Percentiles rank a stretch among this genome's conserved stretches.
Conservation (phyloP, 2,113 vertebrate species). For the Phylloscopus trochilus region DNA sequence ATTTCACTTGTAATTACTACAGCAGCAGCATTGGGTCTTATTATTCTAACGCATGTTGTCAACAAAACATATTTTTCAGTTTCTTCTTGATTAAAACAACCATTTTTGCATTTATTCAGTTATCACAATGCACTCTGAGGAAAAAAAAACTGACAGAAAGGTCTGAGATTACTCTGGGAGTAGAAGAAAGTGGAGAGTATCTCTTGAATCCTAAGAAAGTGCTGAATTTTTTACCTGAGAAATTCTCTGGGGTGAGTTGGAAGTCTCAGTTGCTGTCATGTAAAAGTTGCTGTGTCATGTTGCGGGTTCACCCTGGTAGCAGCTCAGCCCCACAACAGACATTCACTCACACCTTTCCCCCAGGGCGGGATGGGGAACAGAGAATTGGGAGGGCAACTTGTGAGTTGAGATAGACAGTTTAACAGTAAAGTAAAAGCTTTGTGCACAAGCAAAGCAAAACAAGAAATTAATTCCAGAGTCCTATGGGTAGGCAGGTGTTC, state of each 20-base stretch:
- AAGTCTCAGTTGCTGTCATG: neutral
- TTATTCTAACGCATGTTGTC: neutral
- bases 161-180: neutral
- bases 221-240: neutral
- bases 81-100: conserved; percentile 13
- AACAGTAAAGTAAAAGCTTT: neutral
- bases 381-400: neutral
- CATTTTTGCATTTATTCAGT: neutral
- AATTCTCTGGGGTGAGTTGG: neutral
- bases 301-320: neutral
- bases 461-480: neutral
- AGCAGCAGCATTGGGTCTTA: neutral
- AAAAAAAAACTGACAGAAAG: neutral
- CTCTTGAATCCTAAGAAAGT: neutral
- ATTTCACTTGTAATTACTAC: conserved; percentile 20
- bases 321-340: neutral
- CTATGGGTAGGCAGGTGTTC: rapidly evolving
- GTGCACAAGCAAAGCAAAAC: rapidly evolving
- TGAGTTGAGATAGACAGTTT: neutral
- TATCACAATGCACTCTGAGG: neutral
- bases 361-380: neutral
- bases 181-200: neutral
- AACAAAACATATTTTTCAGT: conserved; percentile 19
- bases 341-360: neutral
- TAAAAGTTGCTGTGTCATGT: neutral